Base-by-base conservation (phyloP, 2,888 invertebrate genomes). In the Teleiodes luculella region DNA sequence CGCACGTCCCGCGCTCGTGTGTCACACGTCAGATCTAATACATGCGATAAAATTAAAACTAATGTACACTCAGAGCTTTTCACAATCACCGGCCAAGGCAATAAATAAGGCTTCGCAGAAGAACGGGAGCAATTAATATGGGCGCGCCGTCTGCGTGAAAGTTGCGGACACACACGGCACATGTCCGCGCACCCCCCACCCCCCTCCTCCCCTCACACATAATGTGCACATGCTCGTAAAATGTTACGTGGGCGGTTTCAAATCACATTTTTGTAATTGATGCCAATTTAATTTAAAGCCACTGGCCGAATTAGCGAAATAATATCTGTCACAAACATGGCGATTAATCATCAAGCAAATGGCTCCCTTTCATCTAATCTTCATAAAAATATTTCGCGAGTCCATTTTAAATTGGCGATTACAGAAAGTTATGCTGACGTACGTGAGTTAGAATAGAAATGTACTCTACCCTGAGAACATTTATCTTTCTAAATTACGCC, bases 41-140 rank as follows among this genome's bases (percentile, higher is more conserved):
- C 71, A 76, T 69, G 67, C 83, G 86, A 86, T 86, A 86, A 83
- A 78, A 83, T 77, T 78, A 73, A 83, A 85, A 86, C 84, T 86
- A 86, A 86, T 86, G 86, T 82, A 82, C 82, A 78, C 80, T 82
- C 80, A 77, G 76, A 83, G 79, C 82, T 87, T 86, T 87, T 85
- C 85, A 86, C 87, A 86, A 87, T 87, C 86, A 82, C 80, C 78
- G 74, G 78, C 68, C 74, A 76, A 76, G 80, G 84, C 78, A 83
- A 89, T 88, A 88, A 89, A 89, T 89, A 86, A 88, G 82, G 83
- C 86, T 87, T 87, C 83, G 78, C 63, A 83, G 81, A 85, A 83
- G 87, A 88, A 88, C 86, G 86, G 83, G 88, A 88, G 86, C 89
- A 87, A 88, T 89, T 87, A 88, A 86, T 83, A 85, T 87, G 84